Percentiles rank a stretch among this genome's conserved stretches.
Evolutionary conservation across 23 tunicate genomes (phyloP).

Genomic region (Corella eumyota): DNA sequence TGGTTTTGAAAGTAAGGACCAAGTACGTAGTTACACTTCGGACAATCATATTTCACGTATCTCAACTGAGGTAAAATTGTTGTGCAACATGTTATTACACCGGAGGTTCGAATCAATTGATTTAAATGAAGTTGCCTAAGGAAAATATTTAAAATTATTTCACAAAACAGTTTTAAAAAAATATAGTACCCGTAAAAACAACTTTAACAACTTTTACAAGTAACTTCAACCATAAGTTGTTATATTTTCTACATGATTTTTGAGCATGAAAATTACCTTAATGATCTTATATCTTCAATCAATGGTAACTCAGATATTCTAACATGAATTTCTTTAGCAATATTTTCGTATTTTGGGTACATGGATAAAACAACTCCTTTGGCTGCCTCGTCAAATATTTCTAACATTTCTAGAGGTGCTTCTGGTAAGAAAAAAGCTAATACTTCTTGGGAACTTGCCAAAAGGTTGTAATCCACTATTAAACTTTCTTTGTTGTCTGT

Average conservation of each 20-base stretch:
- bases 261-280: no score
- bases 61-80: slow-evolving; percentile 95
- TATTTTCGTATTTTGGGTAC: slow-evolving; percentile 94
- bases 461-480: slow-evolving; percentile 76
- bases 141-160: background rate
- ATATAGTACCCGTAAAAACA: background rate
- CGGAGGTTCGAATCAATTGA: slow-evolving; percentile 86
- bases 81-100: slow-evolving; percentile 90
- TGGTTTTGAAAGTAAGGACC: slow-evolving; percentile 98
- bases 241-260: background rate
- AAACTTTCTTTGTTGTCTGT: slow-evolving; percentile 96
- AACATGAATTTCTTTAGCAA: slow-evolving; percentile 91
- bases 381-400: slow-evolving; percentile 92
- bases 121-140: slow-evolving; percentile 89
- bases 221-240: background rate
- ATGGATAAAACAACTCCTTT: slow-evolving; percentile 74
- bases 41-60: slow-evolving; percentile 77
- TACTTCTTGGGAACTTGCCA: slow-evolving; percentile 76
- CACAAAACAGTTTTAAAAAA: background rate
- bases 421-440: slow-evolving; percentile 96
- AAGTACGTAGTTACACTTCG: slow-evolving; percentile 79
- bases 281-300: slow-evolving; percentile 87
- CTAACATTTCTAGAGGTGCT: slow-evolving; percentile 88
- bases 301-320: slow-evolving; percentile 84
- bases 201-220: background rate